Base-by-base conservation (phyloP, 2,888 invertebrate species). In the Lasioglossum oenotherae region DNA sequence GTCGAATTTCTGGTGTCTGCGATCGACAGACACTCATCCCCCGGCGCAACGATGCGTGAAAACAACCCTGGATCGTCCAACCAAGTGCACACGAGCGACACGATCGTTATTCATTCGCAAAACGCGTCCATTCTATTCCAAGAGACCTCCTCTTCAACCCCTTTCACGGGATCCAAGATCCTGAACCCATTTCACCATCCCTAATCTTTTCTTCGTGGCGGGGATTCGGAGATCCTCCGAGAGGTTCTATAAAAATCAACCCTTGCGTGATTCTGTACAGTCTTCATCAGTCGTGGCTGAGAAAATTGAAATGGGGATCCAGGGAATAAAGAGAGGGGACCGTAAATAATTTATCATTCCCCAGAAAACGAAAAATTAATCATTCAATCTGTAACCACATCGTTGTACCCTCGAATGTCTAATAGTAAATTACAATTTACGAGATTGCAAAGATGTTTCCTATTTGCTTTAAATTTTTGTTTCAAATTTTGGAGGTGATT, bases 291-390 rank as follows among this genome's bases (percentile, higher is more conserved):
- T 80, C 73, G 69, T 0, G 8, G 72, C 2, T 31, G 64, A 69
- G n/a, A 78, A 38, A 73, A 86, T 86, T 85, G 75, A 81, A 81
- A 78, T 67, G n/a, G 8, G 53, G n/a, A 10, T n/a, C 53, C 23
- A 10, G 10, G 8, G n/a, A n/a, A 53, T 10, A 10, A 53, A 53
- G 53, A 10, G 23, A 3, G 23, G n/a, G 53, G 53, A 10, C 10
- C n/a, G 23, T 10, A 10, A 53, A 53, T 23, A n/a, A 53, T 53
- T 2, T 53, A 53, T 53, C 53, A 23, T 23, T 53, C 53, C 8
- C 3, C 10, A 53, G 46, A 23, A 53, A 23, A 49, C 8, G 6
- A 2, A 2, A 23, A 49, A 49, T 49, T 6, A 49, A 49, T 49
- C 2, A 8, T 49, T 49, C 49, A 49, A 49, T 16, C 23, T 23